phyloP scores from a whole-genome alignment of 2,113 vertebrate species.

The Orientallactaga bullata region DNA sequence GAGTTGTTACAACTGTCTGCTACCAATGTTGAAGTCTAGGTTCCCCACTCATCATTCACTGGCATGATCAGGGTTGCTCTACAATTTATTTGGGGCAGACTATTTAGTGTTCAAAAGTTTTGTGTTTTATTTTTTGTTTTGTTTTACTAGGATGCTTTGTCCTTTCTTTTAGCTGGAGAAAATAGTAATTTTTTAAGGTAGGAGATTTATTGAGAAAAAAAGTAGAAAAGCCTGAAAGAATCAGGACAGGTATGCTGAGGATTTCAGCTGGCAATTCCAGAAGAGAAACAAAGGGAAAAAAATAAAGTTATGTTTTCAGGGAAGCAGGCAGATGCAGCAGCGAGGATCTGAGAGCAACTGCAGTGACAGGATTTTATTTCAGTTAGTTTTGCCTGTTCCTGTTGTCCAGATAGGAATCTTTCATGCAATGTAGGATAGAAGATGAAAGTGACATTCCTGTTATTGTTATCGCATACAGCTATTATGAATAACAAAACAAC shows the following conservation, averaged over 20 bases:
- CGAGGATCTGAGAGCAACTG: no score
- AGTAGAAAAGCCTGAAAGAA: no score
- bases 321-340: no score
- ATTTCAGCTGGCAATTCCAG: no score
- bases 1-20: neutral
- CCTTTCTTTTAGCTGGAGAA: neutral
- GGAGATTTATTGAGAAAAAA: no score
- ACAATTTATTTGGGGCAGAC: neutral
- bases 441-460: neutral
- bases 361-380: neutral
- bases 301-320: no score
- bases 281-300: no score
- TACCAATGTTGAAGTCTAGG: neutral
- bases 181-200: no score
- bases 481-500: neutral
- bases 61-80: neutral
- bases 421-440: neutral
- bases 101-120: neutral
- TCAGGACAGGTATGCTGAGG: no score
- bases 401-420: neutral
- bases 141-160: neutral
- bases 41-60: neutral
- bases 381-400: neutral
- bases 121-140: neutral
- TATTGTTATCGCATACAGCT: neutral